These are phyloP conservation scores for Bubalus kerabau DNA, from an alignment of 2,113 vertebrate genomes.

Conservation along the genomic window DNA sequence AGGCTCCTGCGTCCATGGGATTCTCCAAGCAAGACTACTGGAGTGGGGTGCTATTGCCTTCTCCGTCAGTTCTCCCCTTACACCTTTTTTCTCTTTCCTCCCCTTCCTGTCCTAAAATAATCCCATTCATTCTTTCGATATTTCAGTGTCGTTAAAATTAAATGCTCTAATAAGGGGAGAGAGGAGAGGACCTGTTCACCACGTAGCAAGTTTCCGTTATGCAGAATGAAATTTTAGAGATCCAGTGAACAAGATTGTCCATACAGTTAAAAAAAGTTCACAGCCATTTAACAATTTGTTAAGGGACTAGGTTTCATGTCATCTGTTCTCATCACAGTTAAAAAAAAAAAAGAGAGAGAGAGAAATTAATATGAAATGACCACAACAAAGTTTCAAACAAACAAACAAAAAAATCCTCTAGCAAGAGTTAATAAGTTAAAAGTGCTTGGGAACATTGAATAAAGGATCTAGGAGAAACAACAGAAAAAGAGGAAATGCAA, in stretches of 20 bases:
- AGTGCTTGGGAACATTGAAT: neutral
- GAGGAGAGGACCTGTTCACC: neutral
- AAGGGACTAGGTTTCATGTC: neutral
- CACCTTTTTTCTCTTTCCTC: neutral
- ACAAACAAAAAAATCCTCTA: neutral
- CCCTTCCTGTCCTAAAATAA: neutral
- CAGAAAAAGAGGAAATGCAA: slow-evolving; percentile 1
- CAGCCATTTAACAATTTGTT: neutral
- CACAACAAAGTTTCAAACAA: neutral
- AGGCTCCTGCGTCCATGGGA: too few relatives aligned
- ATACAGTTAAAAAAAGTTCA: neutral
- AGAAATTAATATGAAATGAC: neutral
- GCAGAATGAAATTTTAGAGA: neutral
- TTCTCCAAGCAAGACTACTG: too few relatives aligned
- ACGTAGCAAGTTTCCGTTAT: neutral
- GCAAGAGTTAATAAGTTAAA: neutral
- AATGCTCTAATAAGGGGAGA: neutral
- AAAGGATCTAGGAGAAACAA: neutral
- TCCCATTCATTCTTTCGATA: neutral
- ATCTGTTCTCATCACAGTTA: neutral
- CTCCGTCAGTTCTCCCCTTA: neutral
- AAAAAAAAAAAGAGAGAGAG: neutral
- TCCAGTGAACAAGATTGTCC: rapidly evolving
- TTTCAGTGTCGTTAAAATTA: neutral
- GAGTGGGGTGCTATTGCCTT: too few relatives aligned